Percentiles rank a stretch among this genome's conserved stretches.
These are phyloP conservation scores for Vicugna pacos DNA, from an alignment of 2,113 vertebrate genomes.

Conservation along the genomic window DNA sequence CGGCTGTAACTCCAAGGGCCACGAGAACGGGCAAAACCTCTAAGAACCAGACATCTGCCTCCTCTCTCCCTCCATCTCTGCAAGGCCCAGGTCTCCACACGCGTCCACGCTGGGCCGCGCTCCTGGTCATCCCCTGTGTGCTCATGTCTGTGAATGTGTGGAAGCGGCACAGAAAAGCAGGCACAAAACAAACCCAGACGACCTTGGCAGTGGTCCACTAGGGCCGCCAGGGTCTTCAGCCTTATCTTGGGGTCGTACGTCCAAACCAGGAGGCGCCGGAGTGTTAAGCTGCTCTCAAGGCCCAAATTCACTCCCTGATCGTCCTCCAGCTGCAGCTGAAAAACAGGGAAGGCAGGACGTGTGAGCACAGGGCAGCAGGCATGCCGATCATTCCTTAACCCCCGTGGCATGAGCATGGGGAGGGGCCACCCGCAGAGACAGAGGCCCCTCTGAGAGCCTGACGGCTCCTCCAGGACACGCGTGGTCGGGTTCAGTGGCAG, in stretches of 20 bases:
- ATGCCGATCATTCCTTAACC: not conserved
- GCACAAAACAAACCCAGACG: not conserved
- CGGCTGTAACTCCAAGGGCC: rapidly evolving
- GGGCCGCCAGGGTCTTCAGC: slow-evolving; percentile 96
- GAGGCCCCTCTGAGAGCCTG: not conserved
- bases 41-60: not conserved
- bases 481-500: not conserved
- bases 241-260: slow-evolving; percentile 97
- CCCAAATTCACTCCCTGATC: slow-evolving; percentile 94
- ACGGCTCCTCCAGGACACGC: not conserved
- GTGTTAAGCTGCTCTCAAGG: slow-evolving; percentile 93
- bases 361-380: not conserved
- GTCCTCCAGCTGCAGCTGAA: slow-evolving; percentile 96
- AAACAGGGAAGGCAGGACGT: not conserved
- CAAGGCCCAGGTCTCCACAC: too few relatives aligned
- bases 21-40: too few relatives aligned
- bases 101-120: rapidly evolving
- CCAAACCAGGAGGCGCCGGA: slow-evolving; percentile 97
- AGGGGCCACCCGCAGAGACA: not conserved
- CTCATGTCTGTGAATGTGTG: too few relatives aligned
- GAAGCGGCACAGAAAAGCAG: not conserved
- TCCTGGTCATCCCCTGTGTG: too few relatives aligned
- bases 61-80: not conserved
- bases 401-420: rapidly evolving
- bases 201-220: slow-evolving; percentile 98